Evolutionary conservation across 2,888 invertebrate species (phyloP).

Genomic region (Spilosoma lubricipeda): DNA sequence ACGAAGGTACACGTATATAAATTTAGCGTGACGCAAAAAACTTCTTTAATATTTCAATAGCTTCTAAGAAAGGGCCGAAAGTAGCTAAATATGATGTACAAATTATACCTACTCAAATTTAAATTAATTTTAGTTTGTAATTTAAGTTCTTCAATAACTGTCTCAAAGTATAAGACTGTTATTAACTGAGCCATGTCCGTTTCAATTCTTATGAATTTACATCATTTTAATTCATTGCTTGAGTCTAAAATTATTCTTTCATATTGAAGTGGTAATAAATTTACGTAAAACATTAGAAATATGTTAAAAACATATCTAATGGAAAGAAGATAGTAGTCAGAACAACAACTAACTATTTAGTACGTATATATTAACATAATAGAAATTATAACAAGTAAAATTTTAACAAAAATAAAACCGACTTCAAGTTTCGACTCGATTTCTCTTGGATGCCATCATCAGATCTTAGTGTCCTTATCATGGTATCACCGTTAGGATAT

Average conservation of each 20-base stretch:
- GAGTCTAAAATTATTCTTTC: neutral
- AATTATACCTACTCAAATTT: constrained; percentile 24
- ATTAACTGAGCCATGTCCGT: constrained; percentile 10
- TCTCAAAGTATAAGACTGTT: constrained; percentile 12
- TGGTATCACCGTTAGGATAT: too few relatives aligned
- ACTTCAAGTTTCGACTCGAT: too few relatives aligned
- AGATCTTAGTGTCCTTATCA: too few relatives aligned
- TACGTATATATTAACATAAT: too few relatives aligned
- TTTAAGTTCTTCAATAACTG: constrained; percentile 20
- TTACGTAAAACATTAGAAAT: neutral
- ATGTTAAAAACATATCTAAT: too few relatives aligned
- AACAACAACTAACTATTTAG: too few relatives aligned
- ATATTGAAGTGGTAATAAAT: neutral
- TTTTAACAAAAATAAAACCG: too few relatives aligned
- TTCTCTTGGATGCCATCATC: too few relatives aligned
- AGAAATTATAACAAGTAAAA: too few relatives aligned
- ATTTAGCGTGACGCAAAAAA: constrained; percentile 30
- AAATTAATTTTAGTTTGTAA: constrained; percentile 26
- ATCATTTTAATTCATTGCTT: constrained; percentile 1
- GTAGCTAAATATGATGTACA: constrained; percentile 19
- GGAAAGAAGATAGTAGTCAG: too few relatives aligned
- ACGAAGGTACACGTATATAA: constrained; percentile 19
- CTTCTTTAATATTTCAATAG: constrained; percentile 21
- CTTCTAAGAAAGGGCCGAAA: constrained; percentile 18
- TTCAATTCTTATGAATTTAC: neutral